These are phyloP conservation scores for Ardeotis arabs DNA, from an alignment of 2,113 vertebrate species.

Conservation along the genomic window DNA sequence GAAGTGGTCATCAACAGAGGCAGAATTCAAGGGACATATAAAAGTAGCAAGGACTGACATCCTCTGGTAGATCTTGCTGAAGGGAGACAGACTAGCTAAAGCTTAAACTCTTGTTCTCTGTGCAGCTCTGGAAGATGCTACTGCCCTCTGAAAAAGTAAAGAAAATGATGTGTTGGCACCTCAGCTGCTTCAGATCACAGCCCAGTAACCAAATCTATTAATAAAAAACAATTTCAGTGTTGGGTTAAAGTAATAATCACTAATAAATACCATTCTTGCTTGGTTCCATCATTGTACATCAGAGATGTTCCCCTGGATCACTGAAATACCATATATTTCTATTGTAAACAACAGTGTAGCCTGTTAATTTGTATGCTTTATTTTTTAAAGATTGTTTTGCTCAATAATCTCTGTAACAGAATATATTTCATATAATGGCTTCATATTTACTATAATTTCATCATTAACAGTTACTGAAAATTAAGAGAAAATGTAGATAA, in stretches of 20 bases:
- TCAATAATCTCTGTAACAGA: background rate
- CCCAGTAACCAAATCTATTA: background rate
- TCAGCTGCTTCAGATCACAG: background rate
- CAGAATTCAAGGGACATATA: background rate
- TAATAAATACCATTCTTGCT: background rate
- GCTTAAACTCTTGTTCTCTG: background rate
- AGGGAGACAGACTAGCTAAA: background rate
- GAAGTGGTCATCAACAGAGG: background rate
- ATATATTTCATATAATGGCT: background rate
- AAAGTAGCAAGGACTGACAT: background rate
- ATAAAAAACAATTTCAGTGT: background rate
- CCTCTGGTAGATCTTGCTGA: background rate
- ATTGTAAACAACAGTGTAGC: background rate
- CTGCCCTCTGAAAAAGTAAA: background rate
- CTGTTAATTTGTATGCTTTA: background rate
- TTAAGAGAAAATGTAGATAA: background rate
- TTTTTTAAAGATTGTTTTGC: background rate
- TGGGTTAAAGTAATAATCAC: background rate
- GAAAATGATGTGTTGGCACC: background rate
- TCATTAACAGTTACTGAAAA: background rate
- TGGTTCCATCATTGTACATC: background rate
- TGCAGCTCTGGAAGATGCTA: background rate
- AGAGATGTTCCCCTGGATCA: background rate
- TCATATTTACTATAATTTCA: background rate
- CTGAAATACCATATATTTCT: background rate